A percentile compares a stretch with the other conserved stretches of the same genome.
phyloP scores from a whole-genome alignment of 2,888 invertebrate species.

The Enoplolaimus lenunculus region DNA sequence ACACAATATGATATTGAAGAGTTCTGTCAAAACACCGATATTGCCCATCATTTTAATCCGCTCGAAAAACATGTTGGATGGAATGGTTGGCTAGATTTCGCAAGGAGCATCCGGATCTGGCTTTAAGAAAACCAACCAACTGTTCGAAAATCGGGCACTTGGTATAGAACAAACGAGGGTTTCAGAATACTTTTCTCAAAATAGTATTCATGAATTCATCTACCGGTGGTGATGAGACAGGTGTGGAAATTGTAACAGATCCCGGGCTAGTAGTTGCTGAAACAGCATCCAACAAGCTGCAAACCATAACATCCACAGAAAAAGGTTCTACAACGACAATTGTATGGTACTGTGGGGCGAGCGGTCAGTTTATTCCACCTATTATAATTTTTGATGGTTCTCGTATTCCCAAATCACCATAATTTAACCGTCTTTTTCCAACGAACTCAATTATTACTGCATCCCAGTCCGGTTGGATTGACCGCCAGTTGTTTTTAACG shows the following conservation, averaged over 20 bases:
- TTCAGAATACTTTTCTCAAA: no score
- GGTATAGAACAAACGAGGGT: no score
- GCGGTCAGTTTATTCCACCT: background rate
- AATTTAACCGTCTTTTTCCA: background rate
- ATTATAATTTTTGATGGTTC: background rate
- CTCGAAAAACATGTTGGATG: no score
- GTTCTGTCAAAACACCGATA: no score
- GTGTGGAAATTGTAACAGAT: background rate
- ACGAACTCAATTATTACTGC: background rate
- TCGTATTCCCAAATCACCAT: background rate
- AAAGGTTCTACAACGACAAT: background rate
- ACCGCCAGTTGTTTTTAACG: background rate
- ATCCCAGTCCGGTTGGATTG: background rate
- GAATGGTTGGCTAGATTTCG: no score
- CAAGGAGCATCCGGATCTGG: no score
- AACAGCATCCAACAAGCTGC: background rate
- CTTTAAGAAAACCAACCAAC: no score
- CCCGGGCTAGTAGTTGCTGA: background rate
- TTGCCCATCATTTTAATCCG: no score
- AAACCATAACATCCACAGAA: background rate
- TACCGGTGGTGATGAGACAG: background rate
- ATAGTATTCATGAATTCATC: no score
- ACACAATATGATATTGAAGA: no score
- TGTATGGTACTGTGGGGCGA: background rate
- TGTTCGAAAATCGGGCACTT: no score